Base-by-base conservation (phyloP, 2,113 vertebrate genomes). In the Xiphophorus maculatus region DNA sequence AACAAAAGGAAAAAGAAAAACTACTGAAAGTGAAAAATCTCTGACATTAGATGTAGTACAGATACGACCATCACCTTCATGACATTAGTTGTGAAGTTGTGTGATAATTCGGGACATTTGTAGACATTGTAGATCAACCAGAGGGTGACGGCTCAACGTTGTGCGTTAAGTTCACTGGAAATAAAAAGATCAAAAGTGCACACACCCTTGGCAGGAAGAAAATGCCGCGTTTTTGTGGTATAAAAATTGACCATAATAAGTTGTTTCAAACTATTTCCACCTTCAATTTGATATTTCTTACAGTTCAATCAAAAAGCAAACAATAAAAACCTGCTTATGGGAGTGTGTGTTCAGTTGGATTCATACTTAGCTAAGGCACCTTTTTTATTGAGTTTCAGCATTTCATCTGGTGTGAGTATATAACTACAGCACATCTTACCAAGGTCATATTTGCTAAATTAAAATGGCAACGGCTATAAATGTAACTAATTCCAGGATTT, bases 141-240 rank as follows among this genome's bases (percentile, higher is more conserved):
- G 66, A 85, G 87, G 80, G 80, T 73, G 84, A 84, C 81, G 84
- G 82, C 79, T 74, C 66, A 64, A 66, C 77, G 82, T 71, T 82
- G 83, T 67, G 80, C 68, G 67, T 70, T 71, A 81, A 68, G 11
- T 73, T 27, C 69, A 64, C 67, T 58, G 51, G 25, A 58, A 58
- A 10, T n/a, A 48, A 10, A 11, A 58, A n/a, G 51, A n/a, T 54
- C 48, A 25, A 54, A 54, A 22, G 48, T 54, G 19, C n/a, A 3
- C 2, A 9, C 51, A 54, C 19, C 2, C 51, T 58, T 10, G 51
- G 17, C n/a, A n/a, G 25, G 25, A 11, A 58, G 22, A 58, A 25
- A 58, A 58, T 2, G 19, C 25, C 51, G 1, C 17, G 6, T 58
- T 58, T 48, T 48, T 48, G 44, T 48, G 44, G 44, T 5, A 48